Evolutionary conservation across 2,797 vertebrate species (phyloP), one percentile per base, ranked within the genome.

Genomic region (Lithobates sylvaticus): DNA sequence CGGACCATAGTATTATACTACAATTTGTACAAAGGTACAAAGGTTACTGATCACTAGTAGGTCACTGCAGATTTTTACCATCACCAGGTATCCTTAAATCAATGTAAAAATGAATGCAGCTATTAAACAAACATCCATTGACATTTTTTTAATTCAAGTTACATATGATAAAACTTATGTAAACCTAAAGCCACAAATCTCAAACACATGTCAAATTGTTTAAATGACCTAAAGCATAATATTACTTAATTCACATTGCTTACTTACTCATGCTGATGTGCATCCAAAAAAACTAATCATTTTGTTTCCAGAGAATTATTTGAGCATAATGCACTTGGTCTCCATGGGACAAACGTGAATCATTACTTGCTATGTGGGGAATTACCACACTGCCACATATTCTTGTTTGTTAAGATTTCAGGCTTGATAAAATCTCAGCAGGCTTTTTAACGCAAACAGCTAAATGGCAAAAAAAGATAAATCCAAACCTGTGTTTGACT

Each of bases 221-320:
- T 23, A 61, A 61, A 70, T 50, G 67, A 58, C 68, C 64, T 32
- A 81, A 81, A 72, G 72, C 67, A 50, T 61, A 72, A 81, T 61
- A 42, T 76, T 50, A 68, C 81, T 84, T 65, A 67, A 26, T 50
- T 76, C 64, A 16, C 65, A 29, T 50, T 83, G 72, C 75, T 83
- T 21, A 42, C 81, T 83, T 84, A 84, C 72, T 84, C 73, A 84
- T 84, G 32, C 72, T 84, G 61, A 84, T 65, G 23, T 47, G 27
- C 13, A 47, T 67, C 81, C 81, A 84, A 76, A 76, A 44, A 84
- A 68, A 67, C 73, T 47, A 76, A 84, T 84, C 64, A 84, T 76
- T 84, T 67, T 23, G 72, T 76, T 84, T 73, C 27, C 27, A 84
- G 42, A 73, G 73, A 84, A 26, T 68, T 76, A 75, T 27, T 76